Conservation (phyloP, 2,113 vertebrate species). For the Passer montanus region DNA sequence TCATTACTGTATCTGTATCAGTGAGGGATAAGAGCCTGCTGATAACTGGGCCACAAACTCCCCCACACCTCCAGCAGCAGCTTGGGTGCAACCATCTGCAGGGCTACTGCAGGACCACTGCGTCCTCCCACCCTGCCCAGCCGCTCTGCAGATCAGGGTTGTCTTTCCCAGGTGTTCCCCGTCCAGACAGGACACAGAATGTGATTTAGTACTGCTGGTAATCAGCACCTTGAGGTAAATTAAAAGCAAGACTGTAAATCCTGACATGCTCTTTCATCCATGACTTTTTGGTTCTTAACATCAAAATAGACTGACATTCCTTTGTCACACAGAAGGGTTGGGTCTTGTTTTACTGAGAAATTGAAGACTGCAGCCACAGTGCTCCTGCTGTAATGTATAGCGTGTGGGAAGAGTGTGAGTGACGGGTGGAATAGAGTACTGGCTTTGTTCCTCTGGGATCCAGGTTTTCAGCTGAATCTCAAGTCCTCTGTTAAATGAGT, state of each 20-base stretch:
- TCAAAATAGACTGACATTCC: conserved; percentile 36
- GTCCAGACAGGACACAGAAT: neutral
- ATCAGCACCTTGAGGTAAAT: conserved; percentile 43
- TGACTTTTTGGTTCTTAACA: conserved; percentile 28
- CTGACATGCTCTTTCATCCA: conserved; percentile 35
- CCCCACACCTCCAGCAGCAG: neutral
- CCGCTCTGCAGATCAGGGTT: neutral
- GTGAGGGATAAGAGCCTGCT: neutral
- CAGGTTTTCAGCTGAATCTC: conserved; percentile 21
- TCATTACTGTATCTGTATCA: neutral
- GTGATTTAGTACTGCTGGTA: conserved; percentile 40
- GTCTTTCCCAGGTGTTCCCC: neutral
- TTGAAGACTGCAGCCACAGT: neutral
- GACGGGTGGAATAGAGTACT: neutral
- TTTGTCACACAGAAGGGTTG: neutral
- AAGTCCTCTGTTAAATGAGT: conserved; percentile 6
- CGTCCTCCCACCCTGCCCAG: neutral
- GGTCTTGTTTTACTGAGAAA: conserved; percentile 43
- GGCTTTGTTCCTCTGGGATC: conserved; percentile 44
- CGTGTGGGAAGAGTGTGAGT: neutral
- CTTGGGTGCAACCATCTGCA: conserved; percentile 43
- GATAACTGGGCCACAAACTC: neutral
- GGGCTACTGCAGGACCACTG: neutral
- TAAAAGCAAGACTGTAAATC: conserved; percentile 46
- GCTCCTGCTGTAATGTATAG: conserved; percentile 3